Base-by-base conservation (phyloP, 2,888 invertebrate genomes). In the Drosophila niveifrons region DNA sequence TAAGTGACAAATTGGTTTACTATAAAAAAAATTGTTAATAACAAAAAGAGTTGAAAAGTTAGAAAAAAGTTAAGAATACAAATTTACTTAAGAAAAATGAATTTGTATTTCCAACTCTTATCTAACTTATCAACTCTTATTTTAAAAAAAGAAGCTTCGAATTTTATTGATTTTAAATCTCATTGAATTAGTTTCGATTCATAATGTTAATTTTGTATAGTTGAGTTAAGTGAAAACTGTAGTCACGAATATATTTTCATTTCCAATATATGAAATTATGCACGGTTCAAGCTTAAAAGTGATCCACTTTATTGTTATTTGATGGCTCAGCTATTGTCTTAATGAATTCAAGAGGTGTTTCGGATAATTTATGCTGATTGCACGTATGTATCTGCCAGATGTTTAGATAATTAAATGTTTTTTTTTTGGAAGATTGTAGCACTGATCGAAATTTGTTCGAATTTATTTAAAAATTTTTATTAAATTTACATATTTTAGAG, bases 191-290 rank as follows among this genome's bases (percentile, higher is more conserved):
- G 23, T 23, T 23, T 23, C 23, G 36, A 4, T 1, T 4, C n/a
- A 36, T n/a, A n/a, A 36, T 36, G n/a, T n/a, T 36, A 36, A 11
- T 36, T n/a, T 36, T 36, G n/a, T n/a, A 36, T 36, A n/a, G 36
- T 36, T 36, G 4, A n/a, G 36, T 36, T 36, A 36, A 36, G 36
- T 36, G 36, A 36, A 36, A 36, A 36, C 4, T 36, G 3, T 36
- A n/a, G 36, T 36, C 11, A 10, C 9, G 31, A 31, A 31, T 31
- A 34, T 34, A 23, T 34, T 34, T 34, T 34, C 3, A 11, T 39
- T 39, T 39, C 39, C 13, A 39, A 13, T n/a, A 4, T 13, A 9
- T 13, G 39, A 13, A 11, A 41, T 15, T 15, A 41, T 13, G 2
- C 39, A 41, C 3, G 39, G 13, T 8, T 7, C 15, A 6, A 36